phyloP scores from a whole-genome alignment of 2,113 vertebrate genomes.

The Thinocorus orbignyianus region DNA sequence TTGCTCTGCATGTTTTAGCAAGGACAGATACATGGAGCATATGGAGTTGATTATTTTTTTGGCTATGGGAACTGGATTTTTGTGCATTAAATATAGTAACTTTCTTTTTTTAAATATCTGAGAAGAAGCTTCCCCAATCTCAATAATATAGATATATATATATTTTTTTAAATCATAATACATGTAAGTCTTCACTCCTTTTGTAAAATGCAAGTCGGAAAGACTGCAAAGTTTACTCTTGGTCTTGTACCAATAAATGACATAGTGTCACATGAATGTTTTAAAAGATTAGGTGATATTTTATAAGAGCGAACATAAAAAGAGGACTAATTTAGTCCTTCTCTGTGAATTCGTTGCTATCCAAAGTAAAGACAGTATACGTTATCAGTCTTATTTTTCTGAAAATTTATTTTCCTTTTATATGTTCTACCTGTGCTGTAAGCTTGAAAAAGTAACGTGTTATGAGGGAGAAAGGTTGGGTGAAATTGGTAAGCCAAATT shows the following conservation, averaged over 20 bases:
- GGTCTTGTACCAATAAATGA: slow-evolving; percentile 37
- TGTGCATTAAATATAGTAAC: slow-evolving; percentile 25
- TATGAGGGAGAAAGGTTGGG: slow-evolving; percentile 41
- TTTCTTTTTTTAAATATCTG: slow-evolving; percentile 13
- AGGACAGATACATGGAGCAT: neutral
- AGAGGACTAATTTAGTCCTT: neutral
- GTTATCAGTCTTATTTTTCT: neutral
- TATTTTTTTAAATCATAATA: neutral
- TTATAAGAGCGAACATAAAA: slow-evolving; percentile 8
- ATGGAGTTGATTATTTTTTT: slow-evolving; percentile 27
- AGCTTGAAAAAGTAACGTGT: neutral
- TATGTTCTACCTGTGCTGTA: slow-evolving; percentile 4
- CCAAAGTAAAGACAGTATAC: neutral
- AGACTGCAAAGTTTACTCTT: neutral
- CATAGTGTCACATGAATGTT: slow-evolving; percentile 16
- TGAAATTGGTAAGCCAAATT: slow-evolving; percentile 56
- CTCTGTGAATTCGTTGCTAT: neutral
- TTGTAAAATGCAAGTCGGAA: neutral
- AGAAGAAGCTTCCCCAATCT: neutral
- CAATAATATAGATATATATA: too few relatives aligned
- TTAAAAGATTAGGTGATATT: slow-evolving; percentile 9
- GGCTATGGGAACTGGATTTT: slow-evolving; percentile 26
- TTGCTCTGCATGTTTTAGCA: neutral
- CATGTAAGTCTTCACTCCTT: neutral
- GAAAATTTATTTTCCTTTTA: neutral